Percentiles rank a stretch among this genome's conserved stretches.
Evolutionary conservation across 2,888 invertebrate species (phyloP).

Genomic region (Melinopterus prodromus): DNA sequence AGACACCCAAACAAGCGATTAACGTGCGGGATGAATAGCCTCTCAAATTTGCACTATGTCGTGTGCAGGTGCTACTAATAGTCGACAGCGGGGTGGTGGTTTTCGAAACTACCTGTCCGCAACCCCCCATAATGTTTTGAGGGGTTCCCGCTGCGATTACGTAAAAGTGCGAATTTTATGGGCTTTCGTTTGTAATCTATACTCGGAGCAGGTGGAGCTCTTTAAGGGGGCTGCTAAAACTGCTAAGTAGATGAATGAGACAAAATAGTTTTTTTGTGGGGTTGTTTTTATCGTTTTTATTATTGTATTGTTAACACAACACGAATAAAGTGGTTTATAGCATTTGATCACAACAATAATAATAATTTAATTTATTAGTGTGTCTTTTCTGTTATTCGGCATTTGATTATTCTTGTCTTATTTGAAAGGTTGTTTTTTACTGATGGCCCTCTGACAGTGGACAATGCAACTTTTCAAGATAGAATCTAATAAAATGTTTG

Average conservation of each 20-base stretch:
- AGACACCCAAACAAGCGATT: slow-evolving; percentile 36
- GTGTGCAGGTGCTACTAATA: slow-evolving; percentile 4
- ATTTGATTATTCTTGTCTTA: no score
- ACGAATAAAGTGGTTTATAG: no score
- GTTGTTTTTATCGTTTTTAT: neutral
- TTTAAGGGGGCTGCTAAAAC: neutral
- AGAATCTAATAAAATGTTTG: no score
- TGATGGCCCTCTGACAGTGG: no score
- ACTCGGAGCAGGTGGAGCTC: neutral
- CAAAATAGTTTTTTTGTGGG: neutral
- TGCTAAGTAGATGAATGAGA: neutral
- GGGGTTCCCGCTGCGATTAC: neutral
- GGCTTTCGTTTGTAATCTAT: neutral
- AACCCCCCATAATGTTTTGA: neutral
- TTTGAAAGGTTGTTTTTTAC: no score
- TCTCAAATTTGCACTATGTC: neutral
- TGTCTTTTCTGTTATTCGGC: no score
- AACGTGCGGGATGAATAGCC: slow-evolving; percentile 15
- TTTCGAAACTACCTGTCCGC: neutral
- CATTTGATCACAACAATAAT: no score
- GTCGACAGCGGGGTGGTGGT: neutral
- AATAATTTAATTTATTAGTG: no score
- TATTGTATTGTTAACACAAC: neutral
- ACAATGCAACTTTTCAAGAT: no score
- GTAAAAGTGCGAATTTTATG: neutral